Conservation (phyloP, 2,888 invertebrate genomes). For the Sarcophaga variegata region DNA sequence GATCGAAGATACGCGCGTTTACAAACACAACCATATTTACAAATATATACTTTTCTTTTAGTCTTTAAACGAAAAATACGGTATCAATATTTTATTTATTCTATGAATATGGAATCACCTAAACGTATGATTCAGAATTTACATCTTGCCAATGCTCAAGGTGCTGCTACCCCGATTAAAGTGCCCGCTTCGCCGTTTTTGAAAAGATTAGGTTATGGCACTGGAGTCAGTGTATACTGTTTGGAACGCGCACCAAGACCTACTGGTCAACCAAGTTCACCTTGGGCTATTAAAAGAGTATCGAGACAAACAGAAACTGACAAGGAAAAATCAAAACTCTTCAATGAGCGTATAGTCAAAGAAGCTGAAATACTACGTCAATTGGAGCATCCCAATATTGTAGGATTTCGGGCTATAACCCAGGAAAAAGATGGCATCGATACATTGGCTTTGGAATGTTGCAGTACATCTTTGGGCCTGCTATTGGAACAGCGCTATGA, state of each 20-base stretch:
- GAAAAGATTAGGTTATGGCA: constrained; percentile 89
- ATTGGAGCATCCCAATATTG: constrained; percentile 91
- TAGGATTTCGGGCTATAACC: constrained; percentile 87
- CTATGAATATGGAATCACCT: constrained; percentile 48
- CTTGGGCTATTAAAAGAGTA: constrained; percentile 93
- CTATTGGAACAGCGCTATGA: constrained; percentile 87
- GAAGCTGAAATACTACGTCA: constrained; percentile 88
- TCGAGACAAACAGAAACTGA: constrained; percentile 80
- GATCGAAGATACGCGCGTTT: no score
- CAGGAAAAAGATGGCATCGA: constrained; percentile 79
- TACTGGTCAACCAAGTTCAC: constrained; percentile 87
- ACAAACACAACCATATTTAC: no score
- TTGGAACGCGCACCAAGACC: constrained; percentile 87
- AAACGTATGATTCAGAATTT: constrained; percentile 47
- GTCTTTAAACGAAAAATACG: no score
- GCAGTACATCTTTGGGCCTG: constrained; percentile 87
- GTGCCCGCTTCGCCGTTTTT: constrained; percentile 90
- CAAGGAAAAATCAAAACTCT: constrained; percentile 71
- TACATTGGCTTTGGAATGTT: constrained; percentile 91
- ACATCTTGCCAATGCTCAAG: constrained; percentile 13
- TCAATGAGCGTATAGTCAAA: constrained; percentile 84
- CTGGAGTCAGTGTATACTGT: constrained; percentile 90
- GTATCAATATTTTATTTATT: neutral
- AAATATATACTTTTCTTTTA: no score
- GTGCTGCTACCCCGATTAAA: constrained; percentile 76